Conservation (phyloP, 2,797 vertebrate species). For the Xenentodon cancila region DNA sequence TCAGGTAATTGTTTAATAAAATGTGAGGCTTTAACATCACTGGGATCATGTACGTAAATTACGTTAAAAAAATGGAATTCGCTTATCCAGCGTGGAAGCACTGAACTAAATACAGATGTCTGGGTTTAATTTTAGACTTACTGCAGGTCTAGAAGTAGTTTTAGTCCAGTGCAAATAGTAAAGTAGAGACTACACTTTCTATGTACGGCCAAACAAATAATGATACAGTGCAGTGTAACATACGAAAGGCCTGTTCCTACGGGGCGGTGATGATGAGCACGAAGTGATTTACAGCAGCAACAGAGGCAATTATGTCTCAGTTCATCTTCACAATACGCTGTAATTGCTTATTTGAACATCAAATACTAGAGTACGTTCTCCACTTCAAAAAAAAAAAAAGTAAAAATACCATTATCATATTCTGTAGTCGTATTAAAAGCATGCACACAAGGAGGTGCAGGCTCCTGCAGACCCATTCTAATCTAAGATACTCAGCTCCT, state of each 20-base stretch:
- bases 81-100: no score
- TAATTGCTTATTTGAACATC: slow-evolving; percentile 58
- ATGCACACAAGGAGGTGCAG: background rate
- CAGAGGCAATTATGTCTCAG: slow-evolving; percentile 46
- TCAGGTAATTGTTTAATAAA: no score
- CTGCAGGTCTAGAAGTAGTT: no score
- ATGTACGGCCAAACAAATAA: slow-evolving; percentile 37
- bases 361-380: slow-evolving; percentile 41
- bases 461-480: slow-evolving; percentile 22
- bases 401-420: slow-evolving; percentile 16
- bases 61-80: no score
- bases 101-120: no score
- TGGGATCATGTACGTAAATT: no score
- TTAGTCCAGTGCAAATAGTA: no score
- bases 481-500: slow-evolving; percentile 12
- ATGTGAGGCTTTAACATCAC: no score
- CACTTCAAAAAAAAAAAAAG: slow-evolving; percentile 25
- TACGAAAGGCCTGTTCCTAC: slow-evolving; percentile 27
- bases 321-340: slow-evolving; percentile 56
- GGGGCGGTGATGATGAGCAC: slow-evolving; percentile 41
- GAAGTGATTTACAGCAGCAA: slow-evolving; percentile 45
- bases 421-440: slow-evolving; percentile 32
- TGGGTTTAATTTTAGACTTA: no score
- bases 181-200: no score
- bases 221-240: slow-evolving; percentile 15